Evolutionary conservation across 2,113 vertebrate genomes (phyloP), one percentile per base, ranked within the genome.

Genomic region (Tachysurus vachellii): DNA sequence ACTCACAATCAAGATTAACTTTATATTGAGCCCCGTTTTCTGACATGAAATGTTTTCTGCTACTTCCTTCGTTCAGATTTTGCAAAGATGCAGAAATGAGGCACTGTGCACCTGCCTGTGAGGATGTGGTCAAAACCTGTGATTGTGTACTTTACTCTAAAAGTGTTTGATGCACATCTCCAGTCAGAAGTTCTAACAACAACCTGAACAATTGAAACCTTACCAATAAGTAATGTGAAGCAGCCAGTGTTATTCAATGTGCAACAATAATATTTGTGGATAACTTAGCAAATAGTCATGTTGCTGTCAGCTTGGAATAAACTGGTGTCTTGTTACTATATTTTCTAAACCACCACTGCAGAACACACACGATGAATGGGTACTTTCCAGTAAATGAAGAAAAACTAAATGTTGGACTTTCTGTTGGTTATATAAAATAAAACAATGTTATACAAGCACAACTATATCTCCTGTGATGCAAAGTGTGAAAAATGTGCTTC

Each of bases 51-150:
- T 36, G 54, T 83, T 36, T 36, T 36, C 36, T 36, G 64, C 23
- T 75, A 87, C 87, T 85, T 90, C 89, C 87, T 88, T 76, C 76
- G 14, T 42, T 62, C 31, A 14, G 19, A 53, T 61, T 50, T 14
- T 86, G 68, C 86, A 82, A 81, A 87, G 54, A 62, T 36, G 77
- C 62, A 87, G 26, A 87, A 71, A 61, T 82, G 76, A 85, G 44
- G 42, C 53, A 86, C 62, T 80, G 80, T 82, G 64, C 79, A 89
- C 86, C 87, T 90, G 77, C 82, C 75, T 56, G 59, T 61, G 84
- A 92, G 92, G 92, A 92, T 91, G 92, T 88, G 92, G 91, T 93
- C 84, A 81, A 70, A 26, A 26, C 21, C 17, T 84, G 75, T 56
- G 7, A 59, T 28, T 17, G 5, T 47, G 53, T 68, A 19, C 26